Percentiles rank a stretch among this genome's conserved stretches.
Conservation (phyloP, 1,140 invertebrate genomes). For the Lepidurus packardi region DNA sequence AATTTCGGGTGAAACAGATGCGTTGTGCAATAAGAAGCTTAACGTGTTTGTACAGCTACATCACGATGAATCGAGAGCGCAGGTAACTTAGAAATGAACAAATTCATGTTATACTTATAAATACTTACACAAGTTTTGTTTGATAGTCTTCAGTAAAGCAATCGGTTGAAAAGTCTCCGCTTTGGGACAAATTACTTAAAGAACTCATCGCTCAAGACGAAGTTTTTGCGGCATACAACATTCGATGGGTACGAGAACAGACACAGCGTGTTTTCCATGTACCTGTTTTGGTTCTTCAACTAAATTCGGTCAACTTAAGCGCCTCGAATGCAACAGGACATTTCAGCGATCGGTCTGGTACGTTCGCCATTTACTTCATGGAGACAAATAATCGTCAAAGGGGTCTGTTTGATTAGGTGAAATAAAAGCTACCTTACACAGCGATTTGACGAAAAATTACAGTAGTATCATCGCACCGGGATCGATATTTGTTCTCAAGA, state of each 20-base stretch:
- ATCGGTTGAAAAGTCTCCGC: not conserved
- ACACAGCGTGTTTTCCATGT: not conserved
- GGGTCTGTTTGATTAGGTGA: not conserved
- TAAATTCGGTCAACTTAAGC: not conserved
- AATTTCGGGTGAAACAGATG: not conserved
- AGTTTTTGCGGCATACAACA: not conserved
- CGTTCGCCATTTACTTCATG: too few relatives aligned
- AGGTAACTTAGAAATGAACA: too few relatives aligned
- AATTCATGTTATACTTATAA: too few relatives aligned
- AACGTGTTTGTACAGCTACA: not conserved
- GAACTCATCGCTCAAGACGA: not conserved
- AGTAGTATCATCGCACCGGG: not conserved
- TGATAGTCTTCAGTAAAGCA: not conserved
- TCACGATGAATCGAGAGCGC: too few relatives aligned
- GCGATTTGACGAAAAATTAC: not conserved
- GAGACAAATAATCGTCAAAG: too few relatives aligned
- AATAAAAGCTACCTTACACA: not conserved
- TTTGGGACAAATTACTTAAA: not conserved
- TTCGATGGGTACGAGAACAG: not conserved
- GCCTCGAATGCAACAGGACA: not conserved
- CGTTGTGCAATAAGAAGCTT: not conserved
- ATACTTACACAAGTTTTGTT: not conserved
- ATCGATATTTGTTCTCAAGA: not conserved
- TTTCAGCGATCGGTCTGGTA: not conserved
- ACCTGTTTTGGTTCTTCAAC: constrained; percentile 10